phyloP scores from a whole-genome alignment of 92 coral and sea anemone genomes.

The Heteractis magnifica region DNA sequence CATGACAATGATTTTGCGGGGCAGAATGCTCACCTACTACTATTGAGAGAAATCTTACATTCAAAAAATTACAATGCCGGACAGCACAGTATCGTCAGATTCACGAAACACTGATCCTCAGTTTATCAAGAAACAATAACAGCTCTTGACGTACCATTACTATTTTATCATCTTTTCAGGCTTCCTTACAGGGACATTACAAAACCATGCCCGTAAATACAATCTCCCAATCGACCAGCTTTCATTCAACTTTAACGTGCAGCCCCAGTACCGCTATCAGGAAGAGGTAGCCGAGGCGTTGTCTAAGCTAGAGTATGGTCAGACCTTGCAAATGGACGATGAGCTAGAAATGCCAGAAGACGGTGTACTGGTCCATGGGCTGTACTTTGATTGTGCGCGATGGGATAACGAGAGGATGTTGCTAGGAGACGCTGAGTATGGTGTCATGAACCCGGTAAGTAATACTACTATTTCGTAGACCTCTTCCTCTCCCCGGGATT shows the following conservation, averaged over 20 bases:
- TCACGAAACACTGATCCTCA: no score
- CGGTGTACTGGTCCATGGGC: constrained; percentile 94
- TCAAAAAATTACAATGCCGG: no score
- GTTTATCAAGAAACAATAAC: no score
- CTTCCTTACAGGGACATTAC: constrained; percentile 93
- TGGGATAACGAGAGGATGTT: constrained; percentile 94
- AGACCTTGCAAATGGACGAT: constrained; percentile 77
- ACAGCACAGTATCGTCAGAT: no score
- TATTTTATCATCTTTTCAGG: constrained; percentile 48
- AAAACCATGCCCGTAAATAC: constrained; percentile 99
- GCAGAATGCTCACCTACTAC: no score
- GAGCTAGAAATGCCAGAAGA: constrained; percentile 80
- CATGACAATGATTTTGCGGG: no score
- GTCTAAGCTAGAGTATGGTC: constrained; percentile 71
- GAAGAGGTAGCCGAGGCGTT: constrained; percentile 92
- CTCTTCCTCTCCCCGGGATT: no score
- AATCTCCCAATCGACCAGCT: constrained; percentile 97
- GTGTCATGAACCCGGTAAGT: constrained; percentile 97
- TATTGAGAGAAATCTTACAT: no score
- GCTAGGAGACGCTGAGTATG: constrained; percentile 90
- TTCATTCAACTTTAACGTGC: constrained; percentile 89
- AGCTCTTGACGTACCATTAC: neutral
- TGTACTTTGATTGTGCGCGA: constrained; percentile 88
- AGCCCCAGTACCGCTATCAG: constrained; percentile 80
- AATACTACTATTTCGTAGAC: neutral